phyloP scores from a whole-genome alignment of 2,888 invertebrate species.

The Amblyteles armatorius region DNA sequence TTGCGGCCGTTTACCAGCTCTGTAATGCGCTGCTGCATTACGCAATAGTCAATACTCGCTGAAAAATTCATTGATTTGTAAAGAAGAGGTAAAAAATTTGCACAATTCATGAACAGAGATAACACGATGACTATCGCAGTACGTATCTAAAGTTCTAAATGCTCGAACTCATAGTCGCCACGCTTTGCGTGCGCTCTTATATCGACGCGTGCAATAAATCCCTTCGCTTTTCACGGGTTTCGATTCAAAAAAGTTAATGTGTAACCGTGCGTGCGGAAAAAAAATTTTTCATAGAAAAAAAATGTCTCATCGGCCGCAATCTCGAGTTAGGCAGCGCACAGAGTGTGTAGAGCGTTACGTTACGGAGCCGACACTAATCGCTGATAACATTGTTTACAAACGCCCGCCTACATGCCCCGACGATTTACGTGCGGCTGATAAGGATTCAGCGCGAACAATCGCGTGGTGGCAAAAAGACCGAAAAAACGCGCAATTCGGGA shows the following conservation, averaged over 20 bases:
- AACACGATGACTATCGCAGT: background rate
- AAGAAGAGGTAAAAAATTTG: constrained; percentile 22
- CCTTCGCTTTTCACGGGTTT: background rate
- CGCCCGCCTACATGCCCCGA: constrained; percentile 2
- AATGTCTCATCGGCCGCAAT: background rate
- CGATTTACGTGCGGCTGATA: constrained; percentile 5
- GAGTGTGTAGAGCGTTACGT: background rate
- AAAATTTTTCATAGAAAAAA: background rate
- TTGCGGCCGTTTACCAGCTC: constrained; percentile 74
- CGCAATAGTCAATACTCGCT: constrained; percentile 75
- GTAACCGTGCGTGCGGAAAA: background rate
- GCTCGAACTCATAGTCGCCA: background rate
- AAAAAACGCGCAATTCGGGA: background rate
- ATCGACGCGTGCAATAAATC: background rate
- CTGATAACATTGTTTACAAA: constrained; percentile 67
- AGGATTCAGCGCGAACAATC: background rate
- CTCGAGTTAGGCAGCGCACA: background rate
- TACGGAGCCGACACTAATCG: constrained; percentile 2
- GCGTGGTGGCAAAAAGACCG: background rate
- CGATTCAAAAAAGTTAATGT: background rate
- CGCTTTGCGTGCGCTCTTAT: background rate
- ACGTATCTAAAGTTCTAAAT: background rate
- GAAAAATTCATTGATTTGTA: constrained; percentile 59
- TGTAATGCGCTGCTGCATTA: constrained; percentile 78
- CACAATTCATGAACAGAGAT: background rate